These are phyloP conservation scores for Malachius bipustulatus DNA, from an alignment of 2,888 invertebrate species.

Conservation along the genomic window DNA sequence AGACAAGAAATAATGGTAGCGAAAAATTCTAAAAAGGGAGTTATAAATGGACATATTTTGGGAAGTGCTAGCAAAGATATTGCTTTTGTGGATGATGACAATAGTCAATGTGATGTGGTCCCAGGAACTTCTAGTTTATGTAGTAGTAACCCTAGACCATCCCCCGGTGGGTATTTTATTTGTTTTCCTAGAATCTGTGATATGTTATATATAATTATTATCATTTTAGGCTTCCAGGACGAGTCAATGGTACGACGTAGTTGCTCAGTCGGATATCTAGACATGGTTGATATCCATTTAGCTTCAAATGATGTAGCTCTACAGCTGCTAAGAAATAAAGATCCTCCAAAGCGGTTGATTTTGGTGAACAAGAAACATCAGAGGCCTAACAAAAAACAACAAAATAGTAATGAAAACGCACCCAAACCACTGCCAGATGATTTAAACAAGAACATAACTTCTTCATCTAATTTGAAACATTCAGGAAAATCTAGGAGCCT, in stretches of 20 bases:
- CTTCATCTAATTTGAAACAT: constrained; percentile 47
- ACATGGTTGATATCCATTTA: constrained; percentile 64
- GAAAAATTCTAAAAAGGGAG: background rate
- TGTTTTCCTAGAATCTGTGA: too few species aligned
- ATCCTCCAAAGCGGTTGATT: constrained; percentile 65
- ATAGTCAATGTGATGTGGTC: background rate
- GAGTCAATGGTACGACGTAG: constrained; percentile 72
- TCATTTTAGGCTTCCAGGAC: constrained; percentile 37
- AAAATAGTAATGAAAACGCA: too few species aligned
- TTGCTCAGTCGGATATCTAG: constrained; percentile 80
- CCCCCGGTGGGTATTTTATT: constrained; percentile 17
- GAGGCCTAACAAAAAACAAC: constrained; percentile 27
- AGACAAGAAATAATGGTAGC: constrained; percentile 39
- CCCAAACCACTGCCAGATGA: constrained; percentile 21
- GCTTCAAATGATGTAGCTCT: constrained; percentile 64
- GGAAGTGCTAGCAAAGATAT: background rate
- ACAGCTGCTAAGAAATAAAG: constrained; percentile 57
- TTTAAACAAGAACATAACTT: constrained; percentile 21
- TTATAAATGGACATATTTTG: background rate
- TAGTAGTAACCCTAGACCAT: constrained; percentile 22
- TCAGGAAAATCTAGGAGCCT: constrained; percentile 74
- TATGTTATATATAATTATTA: constrained; percentile 31
- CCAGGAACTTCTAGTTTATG: background rate
- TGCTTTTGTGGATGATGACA: background rate
- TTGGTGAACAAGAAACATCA: constrained; percentile 54